phyloP scores from a whole-genome alignment of 1,140 invertebrate species.

The Linepithema humile region DNA sequence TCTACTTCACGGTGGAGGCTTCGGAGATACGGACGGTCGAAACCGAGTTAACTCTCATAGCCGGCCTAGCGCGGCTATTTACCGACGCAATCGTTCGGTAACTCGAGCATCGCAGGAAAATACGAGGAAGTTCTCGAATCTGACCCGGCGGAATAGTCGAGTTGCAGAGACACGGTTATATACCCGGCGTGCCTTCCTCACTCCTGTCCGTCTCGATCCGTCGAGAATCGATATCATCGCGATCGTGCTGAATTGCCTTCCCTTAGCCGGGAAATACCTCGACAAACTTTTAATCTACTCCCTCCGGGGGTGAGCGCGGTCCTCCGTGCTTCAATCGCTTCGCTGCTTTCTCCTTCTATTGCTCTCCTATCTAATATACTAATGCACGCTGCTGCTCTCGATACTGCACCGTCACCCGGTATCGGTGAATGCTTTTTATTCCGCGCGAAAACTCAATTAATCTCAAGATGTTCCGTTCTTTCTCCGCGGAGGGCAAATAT shows the following conservation, averaged over 20 bases:
- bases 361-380: conserved; percentile 24
- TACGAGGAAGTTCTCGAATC: conserved; percentile 37
- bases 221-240: conserved; percentile 42
- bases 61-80: conserved; percentile 18
- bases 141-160: conserved; percentile 3
- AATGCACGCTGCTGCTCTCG: conserved; percentile 38
- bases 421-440: conserved; percentile 46
- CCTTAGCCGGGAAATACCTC: conserved; percentile 57
- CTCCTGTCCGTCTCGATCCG: conserved; percentile 14
- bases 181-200: conserved; percentile 8
- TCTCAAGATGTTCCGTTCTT: conserved; percentile 59
- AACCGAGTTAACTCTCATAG: conserved; percentile 39
- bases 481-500: not conserved
- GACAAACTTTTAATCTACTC: conserved; percentile 66
- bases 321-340: conserved; percentile 23
- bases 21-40: not conserved
- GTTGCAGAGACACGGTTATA: conserved; percentile 36
- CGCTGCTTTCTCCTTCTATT: not conserved
- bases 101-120: conserved; percentile 36
- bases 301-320: conserved; percentile 27
- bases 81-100: conserved; percentile 50
- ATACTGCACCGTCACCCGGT: conserved; percentile 44
- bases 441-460: conserved; percentile 68
- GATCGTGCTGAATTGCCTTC: conserved; percentile 48
- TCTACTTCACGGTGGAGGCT: not conserved